Conservation (phyloP, 2,113 vertebrate species). For the Cottus gobio region DNA sequence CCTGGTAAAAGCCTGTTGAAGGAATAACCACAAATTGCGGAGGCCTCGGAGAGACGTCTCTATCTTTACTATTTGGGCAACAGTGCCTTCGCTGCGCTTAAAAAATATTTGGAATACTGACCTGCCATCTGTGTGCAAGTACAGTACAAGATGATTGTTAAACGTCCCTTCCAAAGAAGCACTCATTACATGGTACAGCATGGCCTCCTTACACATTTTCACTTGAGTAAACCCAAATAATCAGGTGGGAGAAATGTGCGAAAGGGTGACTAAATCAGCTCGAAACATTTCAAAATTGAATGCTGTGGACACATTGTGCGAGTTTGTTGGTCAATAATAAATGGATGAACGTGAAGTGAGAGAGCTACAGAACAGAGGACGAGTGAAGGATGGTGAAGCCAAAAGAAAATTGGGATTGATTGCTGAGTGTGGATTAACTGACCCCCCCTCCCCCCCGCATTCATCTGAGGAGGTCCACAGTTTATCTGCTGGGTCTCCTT, state of each 20-base stretch:
- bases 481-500: conserved; percentile 71
- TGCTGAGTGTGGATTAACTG: conserved; percentile 68
- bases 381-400: conserved; percentile 56
- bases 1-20: conserved; percentile 56
- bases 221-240: conserved; percentile 59
- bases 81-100: conserved; percentile 58
- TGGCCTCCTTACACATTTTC: conserved; percentile 46
- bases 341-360: conserved; percentile 34
- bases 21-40: conserved; percentile 60
- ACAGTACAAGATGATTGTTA: conserved; percentile 63
- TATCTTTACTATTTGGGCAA: conserved; percentile 65
- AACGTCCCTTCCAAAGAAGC: conserved; percentile 46
- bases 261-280: conserved; percentile 51
- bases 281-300: conserved; percentile 47
- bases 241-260: conserved; percentile 57
- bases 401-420: conserved; percentile 72
- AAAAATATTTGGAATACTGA: conserved; percentile 67
- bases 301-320: conserved; percentile 31
- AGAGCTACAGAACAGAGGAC: conserved; percentile 51
- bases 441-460: conserved; percentile 41
- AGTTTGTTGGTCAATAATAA: conserved; percentile 58
- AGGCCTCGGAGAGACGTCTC: conserved; percentile 64
- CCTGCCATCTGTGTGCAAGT: conserved; percentile 71
- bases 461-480: conserved; percentile 50
- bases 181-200: conserved; percentile 44